phyloP scores from a whole-genome alignment of 2,113 vertebrate species.

The Sylvietta virens region DNA sequence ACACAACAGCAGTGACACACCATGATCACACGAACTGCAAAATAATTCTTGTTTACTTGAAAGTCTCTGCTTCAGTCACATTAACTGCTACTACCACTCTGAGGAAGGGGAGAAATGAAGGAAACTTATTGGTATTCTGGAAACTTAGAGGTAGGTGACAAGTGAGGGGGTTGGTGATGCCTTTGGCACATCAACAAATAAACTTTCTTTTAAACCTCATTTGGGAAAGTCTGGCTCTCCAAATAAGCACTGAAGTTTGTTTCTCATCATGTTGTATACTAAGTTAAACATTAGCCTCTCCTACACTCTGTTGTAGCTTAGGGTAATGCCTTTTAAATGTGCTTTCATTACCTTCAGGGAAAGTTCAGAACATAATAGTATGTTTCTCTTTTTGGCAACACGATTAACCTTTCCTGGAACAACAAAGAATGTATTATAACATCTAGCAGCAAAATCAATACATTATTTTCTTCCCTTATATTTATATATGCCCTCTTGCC shows the following conservation, averaged over 20 bases:
- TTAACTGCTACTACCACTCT: not conserved
- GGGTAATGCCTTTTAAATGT: slow-evolving; percentile 28
- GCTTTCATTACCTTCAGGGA: slow-evolving; percentile 20
- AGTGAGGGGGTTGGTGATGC: not conserved
- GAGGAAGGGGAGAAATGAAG: not conserved
- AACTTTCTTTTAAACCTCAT: not conserved
- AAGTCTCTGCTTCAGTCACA: not conserved
- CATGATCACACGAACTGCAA: accelerated
- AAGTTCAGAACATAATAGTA: not conserved
- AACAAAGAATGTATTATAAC: not conserved
- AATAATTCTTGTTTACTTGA: not conserved
- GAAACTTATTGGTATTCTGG: not conserved
- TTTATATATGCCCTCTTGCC: not conserved
- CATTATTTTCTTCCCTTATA: slow-evolving; percentile 18
- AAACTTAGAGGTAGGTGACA: not conserved
- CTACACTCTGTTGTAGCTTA: not conserved
- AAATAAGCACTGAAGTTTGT: not conserved
- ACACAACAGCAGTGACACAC: not conserved
- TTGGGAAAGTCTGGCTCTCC: not conserved
- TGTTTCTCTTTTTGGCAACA: slow-evolving; percentile 25
- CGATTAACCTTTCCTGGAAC: not conserved
- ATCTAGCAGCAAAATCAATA: slow-evolving; percentile 43
- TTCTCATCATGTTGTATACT: not conserved
- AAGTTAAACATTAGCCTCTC: slow-evolving; percentile 1
- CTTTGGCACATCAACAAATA: slow-evolving; percentile 1